phyloP scores from a whole-genome alignment of 30 jellyfish, hydroid and myxozoan genomes.

The Hydractinia echinata region DNA sequence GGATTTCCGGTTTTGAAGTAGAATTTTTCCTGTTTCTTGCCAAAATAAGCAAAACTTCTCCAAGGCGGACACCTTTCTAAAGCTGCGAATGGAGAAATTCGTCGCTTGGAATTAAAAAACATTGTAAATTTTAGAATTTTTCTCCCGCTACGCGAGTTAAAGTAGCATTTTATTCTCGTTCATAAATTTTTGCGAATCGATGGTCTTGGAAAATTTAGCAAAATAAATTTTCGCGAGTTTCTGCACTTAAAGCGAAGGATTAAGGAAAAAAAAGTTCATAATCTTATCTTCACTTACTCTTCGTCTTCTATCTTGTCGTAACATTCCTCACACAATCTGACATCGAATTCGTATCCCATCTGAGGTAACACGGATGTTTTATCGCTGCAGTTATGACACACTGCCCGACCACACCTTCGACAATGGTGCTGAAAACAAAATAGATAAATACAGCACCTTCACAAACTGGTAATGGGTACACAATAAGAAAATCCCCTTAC shows the following conservation, averaged over 20 bases:
- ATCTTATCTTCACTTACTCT: conserved; percentile 56
- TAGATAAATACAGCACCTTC: conserved; percentile 7
- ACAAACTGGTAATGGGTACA: background rate
- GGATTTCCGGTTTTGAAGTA: too few relatives aligned
- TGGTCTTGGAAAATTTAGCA: background rate
- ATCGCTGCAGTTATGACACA: conserved; percentile 87
- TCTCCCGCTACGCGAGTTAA: too few relatives aligned
- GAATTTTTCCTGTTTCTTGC: too few relatives aligned
- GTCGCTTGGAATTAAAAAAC: too few relatives aligned
- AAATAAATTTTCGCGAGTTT: background rate
- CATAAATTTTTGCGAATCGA: too few relatives aligned
- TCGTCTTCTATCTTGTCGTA: conserved; percentile 47
- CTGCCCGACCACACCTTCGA: conserved; percentile 96
- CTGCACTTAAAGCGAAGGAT: background rate
- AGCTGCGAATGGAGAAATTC: too few relatives aligned
- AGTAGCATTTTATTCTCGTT: too few relatives aligned
- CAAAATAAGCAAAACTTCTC: too few relatives aligned
- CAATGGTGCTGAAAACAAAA: conserved; percentile 80
- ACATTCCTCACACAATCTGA: conserved; percentile 90
- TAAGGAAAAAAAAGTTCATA: background rate
- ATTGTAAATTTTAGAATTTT: too few relatives aligned
- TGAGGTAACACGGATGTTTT: conserved; percentile 61
- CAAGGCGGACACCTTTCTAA: too few relatives aligned
- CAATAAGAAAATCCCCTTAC: conserved; percentile 22
- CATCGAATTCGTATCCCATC: conserved; percentile 85